Evolutionary conservation across 2,888 invertebrate species (phyloP), one percentile per base, ranked within the genome.

Genomic region (Pristionchus entomophagus): DNA sequence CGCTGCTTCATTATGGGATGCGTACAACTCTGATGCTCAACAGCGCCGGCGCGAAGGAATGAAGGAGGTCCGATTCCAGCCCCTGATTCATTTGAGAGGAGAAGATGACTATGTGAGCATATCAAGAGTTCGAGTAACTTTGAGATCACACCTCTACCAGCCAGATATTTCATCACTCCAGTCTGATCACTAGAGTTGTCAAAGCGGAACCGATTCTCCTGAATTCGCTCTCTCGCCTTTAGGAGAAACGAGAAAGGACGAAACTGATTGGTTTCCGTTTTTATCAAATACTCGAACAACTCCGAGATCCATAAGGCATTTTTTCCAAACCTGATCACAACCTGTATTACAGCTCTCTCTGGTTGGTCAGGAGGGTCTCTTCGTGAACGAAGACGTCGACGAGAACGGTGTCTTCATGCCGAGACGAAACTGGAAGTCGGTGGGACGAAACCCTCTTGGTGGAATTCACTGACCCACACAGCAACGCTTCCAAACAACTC

Each of bases 1-100:
- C 22, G 22, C 41, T 10, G 45, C 77, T 26, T 53, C 81, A 19
- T 38, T 81, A 14, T 35, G 51, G 53, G 53, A 81, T 29, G 81
- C 81, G 35, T 81, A 81, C 81, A 56, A 81, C 32, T 81, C 81
- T 51, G 81, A 53, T 51, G 51, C 29, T 29, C 81, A 81, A 29
- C 51, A 32, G 81, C 29, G 32, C 14, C 14, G 81, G 17, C 29
- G 81, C 5, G 38, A 53, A 35, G 35, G 51, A 14, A 38, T 81
- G 38, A 19, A 53, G 53, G 32, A 81, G 8, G n/a, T 26, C 26
- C 26, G 81, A 81, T 81, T 81, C 35, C 51, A 53, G 8, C 81
- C 81, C 51, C 35, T 81, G 12, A 29, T 53, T 19, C 51, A 53
- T 56, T 12, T 81, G 14, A 49, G 81, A 29, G 81, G 81, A 19